Percentiles rank a stretch among this genome's conserved stretches.
phyloP scores from a whole-genome alignment of 2,888 invertebrate species.

The Chouioia cunea region DNA sequence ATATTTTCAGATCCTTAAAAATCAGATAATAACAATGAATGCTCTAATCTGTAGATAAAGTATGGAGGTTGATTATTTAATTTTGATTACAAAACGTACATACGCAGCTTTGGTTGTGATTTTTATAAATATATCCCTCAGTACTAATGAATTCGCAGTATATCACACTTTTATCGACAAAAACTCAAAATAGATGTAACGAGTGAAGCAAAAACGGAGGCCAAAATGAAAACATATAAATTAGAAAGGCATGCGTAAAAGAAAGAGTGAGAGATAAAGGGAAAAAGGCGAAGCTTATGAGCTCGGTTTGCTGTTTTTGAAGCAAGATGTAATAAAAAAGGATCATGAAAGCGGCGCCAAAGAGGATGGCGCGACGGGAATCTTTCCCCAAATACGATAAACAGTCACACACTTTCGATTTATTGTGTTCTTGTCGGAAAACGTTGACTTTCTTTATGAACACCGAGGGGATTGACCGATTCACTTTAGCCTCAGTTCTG shows the following conservation, averaged over 20 bases:
- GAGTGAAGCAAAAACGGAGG: not conserved
- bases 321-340: not conserved
- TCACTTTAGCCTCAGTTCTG: not conserved
- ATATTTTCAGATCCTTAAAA: too few relatives aligned
- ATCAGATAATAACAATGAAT: too few relatives aligned
- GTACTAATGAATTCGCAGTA: too few relatives aligned
- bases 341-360: conserved; percentile 34
- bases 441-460: conserved; percentile 16
- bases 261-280: not conserved
- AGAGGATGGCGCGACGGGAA: conserved; percentile 16
- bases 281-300: not conserved
- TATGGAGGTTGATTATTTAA: too few relatives aligned
- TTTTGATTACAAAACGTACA: too few relatives aligned
- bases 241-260: conserved; percentile 18
- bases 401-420: conserved; percentile 40
- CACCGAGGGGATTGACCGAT: not conserved
- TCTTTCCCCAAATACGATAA: conserved; percentile 1
- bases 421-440: conserved; percentile 40
- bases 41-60: too few relatives aligned
- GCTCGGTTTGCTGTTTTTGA: conserved; percentile 16
- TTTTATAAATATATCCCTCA: too few relatives aligned
- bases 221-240: conserved; percentile 18
- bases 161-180: conserved; percentile 24
- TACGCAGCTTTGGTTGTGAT: too few relatives aligned
- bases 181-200: not conserved